A percentile compares a stretch with the other conserved stretches of the same genome.
Evolutionary conservation across 2,113 vertebrate species (phyloP).

Genomic region (Leuciscus idus): DNA sequence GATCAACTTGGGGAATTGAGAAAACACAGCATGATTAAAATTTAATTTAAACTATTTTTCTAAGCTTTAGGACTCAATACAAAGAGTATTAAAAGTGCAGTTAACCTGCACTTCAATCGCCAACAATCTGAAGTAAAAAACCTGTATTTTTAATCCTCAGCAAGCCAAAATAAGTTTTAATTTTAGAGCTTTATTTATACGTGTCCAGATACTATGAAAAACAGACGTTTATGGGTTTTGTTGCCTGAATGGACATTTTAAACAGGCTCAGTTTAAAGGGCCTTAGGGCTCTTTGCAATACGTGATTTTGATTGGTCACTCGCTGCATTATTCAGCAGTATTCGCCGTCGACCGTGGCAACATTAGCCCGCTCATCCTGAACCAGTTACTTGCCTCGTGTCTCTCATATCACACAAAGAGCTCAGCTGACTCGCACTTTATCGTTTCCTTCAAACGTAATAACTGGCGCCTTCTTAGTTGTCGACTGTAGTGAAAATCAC

Average conservation of each 20-base stretch:
- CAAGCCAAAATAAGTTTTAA: conserved; percentile 12
- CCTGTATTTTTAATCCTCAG: neutral
- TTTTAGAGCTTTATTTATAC: neutral
- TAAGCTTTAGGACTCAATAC: neutral
- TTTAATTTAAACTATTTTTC: neutral
- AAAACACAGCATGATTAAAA: neutral
- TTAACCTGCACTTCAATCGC: no score
- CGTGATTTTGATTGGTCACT: no score
- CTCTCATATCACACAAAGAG: no score
- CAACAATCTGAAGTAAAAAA: no score
- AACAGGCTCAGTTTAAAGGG: neutral
- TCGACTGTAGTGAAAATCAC: no score
- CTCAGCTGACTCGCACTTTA: no score
- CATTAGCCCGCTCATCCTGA: no score
- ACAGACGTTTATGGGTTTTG: neutral
- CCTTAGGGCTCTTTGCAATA: neutral
- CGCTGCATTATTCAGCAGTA: no score
- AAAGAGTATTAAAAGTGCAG: neutral
- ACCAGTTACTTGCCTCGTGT: no score
- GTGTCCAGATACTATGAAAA: neutral
- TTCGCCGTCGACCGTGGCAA: no score
- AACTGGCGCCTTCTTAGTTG: no score
- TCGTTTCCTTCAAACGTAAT: no score
- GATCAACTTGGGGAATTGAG: neutral
- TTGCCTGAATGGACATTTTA: neutral